These are phyloP conservation scores for Holcopasites calliopsidis DNA, from an alignment of 1,140 invertebrate species.

Conservation along the genomic window DNA sequence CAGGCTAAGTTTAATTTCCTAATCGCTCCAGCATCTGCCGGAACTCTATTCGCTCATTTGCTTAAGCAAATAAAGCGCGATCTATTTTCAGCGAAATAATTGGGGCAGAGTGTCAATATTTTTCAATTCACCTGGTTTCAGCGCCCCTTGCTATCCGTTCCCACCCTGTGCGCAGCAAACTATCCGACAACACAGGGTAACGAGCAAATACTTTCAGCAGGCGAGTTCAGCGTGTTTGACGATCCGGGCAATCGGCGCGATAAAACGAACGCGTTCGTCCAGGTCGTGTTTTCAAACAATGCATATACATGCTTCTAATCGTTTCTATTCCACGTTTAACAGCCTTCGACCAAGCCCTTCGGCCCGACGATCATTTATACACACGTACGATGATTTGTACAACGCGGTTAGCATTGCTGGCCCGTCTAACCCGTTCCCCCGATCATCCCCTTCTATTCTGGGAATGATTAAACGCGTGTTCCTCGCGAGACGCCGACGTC, in stretches of 20 bases:
- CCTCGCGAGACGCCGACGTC: not conserved
- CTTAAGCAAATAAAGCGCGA: too few species aligned
- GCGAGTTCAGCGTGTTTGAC: not conserved
- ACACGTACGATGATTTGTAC: not conserved
- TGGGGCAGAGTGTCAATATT: not conserved
- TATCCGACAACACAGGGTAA: too few species aligned
- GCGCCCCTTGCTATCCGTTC: not conserved
- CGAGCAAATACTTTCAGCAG: slow-evolving; percentile 5
- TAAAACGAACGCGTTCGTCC: not conserved
- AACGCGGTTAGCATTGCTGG: not conserved
- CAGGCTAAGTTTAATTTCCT: not conserved
- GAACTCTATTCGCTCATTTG: too few species aligned
- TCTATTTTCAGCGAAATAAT: too few species aligned
- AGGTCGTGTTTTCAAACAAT: not conserved
- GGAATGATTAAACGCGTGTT: not conserved
- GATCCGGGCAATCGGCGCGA: too few species aligned
- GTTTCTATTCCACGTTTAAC: not conserved
- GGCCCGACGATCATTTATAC: too few species aligned
- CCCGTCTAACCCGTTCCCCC: too few species aligned
- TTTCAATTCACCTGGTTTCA: slow-evolving; percentile 1
- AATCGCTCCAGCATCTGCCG: not conserved
- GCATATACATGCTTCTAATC: not conserved
- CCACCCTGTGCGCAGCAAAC: not conserved
- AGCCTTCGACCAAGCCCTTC: not conserved
- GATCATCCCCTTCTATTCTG: too few species aligned